phyloP scores from a whole-genome alignment of 64 coral and sea anemone species.

The Platygyra sinensis region DNA sequence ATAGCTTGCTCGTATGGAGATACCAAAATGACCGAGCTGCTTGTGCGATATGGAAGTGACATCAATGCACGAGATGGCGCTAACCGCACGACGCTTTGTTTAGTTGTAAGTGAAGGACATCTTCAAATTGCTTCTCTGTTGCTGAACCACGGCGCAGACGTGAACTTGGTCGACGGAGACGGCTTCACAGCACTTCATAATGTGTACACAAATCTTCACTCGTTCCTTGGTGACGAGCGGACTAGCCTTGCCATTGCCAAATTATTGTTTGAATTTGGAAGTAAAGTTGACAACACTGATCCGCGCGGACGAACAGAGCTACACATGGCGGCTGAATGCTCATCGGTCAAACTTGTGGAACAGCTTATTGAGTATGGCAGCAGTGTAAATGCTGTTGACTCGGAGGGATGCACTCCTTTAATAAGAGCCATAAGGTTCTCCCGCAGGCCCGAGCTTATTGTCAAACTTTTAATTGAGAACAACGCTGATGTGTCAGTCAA shows the following conservation, averaged over 20 bases:
- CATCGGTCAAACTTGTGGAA: slow-evolving; percentile 48
- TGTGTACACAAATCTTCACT: slow-evolving; percentile 44
- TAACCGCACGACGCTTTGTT: slow-evolving; percentile 60
- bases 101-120: slow-evolving; percentile 57
- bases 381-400: slow-evolving; percentile 60
- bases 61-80: slow-evolving; percentile 61
- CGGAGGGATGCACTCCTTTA: slow-evolving; percentile 74
- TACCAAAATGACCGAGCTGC: slow-evolving; percentile 53
- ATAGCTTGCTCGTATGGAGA: slow-evolving; percentile 70
- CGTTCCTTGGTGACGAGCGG: slow-evolving; percentile 49
- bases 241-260: slow-evolving; percentile 12
- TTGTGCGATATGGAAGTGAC: slow-evolving; percentile 59
- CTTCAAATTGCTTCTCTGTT: slow-evolving; percentile 43
- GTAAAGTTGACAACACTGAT: slow-evolving; percentile 52
- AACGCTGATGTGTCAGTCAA: slow-evolving; percentile 41
- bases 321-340: slow-evolving; percentile 66
- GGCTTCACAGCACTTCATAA: slow-evolving; percentile 59
- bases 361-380: slow-evolving; percentile 60
- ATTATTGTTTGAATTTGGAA: slow-evolving; percentile 49
- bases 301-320: slow-evolving; percentile 61
- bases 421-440: slow-evolving; percentile 65
- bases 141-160: slow-evolving; percentile 44
- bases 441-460: slow-evolving; percentile 52
- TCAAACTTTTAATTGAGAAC: slow-evolving; percentile 60
- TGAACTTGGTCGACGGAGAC: slow-evolving; percentile 48